Base-by-base conservation (phyloP, 2,888 invertebrate species). In the Pediacus dermestoides region DNA sequence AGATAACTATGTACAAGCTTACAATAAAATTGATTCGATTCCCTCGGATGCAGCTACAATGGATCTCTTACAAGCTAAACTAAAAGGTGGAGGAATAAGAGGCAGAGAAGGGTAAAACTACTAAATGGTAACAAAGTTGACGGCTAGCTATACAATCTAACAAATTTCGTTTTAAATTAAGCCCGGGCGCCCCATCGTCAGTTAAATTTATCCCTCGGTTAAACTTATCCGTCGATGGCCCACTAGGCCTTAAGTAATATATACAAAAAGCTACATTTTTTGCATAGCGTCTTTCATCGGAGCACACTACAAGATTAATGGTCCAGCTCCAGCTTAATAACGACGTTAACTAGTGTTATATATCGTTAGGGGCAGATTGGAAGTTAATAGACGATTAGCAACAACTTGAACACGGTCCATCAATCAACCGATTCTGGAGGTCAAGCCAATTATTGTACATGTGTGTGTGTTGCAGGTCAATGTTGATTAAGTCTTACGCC, bases 361-460 rank as follows among this genome's bases (percentile, higher is more conserved):
- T 32, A 37, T 40, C 42, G 37, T n/a, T n/a, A n/a, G n/a, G n/a
- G n/a, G n/a, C n/a, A 43, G 34, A 48, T 48, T 48, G 48, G 43
- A 48, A 45, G 46, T 46, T 46, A 46, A 46, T 37, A 39, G 44
- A 31, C 45, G 43, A 51, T 51, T 50, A 48, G 46, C 40, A 31
- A 6, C 6, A 18, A 31, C 37, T 36, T 39, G 44, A 35, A 42
- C 37, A 39, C 34, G 34, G 37, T 34, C 48, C 48, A 48, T 48
- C 45, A 45, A 48, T 48, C 48, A 43, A 43, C 23, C 9, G 9
- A 27, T 22, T 23, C 16, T 16, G 25, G 42, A 39, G 52, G 49
- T 53, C 47, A 53, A 43, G 46, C 49, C 46, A 46, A 49, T 51
- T 50, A n/a, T n/a, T n/a, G n/a, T n/a, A n/a, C n/a, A n/a, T n/a